These are phyloP conservation scores for Dipodomys stephensi DNA, from an alignment of 2,113 vertebrate genomes.

Conservation along the genomic window DNA sequence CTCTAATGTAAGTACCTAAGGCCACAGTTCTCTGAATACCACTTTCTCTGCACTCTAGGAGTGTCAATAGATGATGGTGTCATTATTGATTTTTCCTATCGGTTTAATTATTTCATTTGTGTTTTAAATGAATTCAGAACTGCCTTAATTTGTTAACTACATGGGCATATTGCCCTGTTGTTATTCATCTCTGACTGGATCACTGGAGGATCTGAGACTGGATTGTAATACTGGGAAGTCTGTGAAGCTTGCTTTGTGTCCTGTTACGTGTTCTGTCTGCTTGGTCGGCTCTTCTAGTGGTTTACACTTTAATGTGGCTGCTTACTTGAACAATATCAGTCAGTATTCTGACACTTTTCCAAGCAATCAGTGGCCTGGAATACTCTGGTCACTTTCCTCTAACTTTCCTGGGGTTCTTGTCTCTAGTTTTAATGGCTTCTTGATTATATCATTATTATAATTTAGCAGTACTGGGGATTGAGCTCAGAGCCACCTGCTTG, in stretches of 20 bases:
- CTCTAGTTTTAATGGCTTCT: background rate
- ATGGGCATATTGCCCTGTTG: background rate
- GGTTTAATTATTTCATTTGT: constrained; percentile 4
- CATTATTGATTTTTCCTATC: background rate
- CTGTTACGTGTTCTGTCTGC: background rate
- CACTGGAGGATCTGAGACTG: background rate
- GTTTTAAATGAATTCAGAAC: background rate
- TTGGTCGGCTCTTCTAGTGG: background rate
- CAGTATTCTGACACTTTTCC: background rate
- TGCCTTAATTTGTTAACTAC: background rate
- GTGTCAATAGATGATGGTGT: background rate
- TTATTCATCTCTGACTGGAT: background rate
- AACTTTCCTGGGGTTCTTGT: background rate
- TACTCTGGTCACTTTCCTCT: background rate
- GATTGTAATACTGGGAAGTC: background rate
- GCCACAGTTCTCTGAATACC: background rate
- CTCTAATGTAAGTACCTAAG: background rate
- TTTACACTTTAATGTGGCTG: background rate
- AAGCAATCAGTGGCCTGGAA: background rate
- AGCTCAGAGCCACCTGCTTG: no score
- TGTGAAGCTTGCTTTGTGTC: background rate
- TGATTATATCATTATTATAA: background rate
- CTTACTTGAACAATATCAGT: background rate
- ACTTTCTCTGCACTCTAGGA: background rate
- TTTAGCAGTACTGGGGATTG: no score